phyloP scores from a whole-genome alignment of 1,140 invertebrate species.

The Pseudomyrmex pallidus region DNA sequence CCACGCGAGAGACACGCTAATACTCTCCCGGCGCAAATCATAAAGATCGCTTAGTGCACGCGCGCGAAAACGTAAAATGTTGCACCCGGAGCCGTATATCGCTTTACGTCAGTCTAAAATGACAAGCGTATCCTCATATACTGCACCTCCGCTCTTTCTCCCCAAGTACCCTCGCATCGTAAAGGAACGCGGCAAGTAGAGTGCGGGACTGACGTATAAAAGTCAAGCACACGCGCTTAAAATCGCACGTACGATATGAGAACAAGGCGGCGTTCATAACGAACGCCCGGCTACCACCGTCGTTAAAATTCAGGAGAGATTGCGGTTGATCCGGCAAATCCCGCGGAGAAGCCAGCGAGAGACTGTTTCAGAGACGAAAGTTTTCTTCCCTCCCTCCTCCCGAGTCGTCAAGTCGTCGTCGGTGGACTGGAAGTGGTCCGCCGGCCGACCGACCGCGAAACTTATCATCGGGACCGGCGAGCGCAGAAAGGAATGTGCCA shows the following conservation, averaged over 20 bases:
- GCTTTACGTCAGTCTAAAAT: conserved; percentile 21
- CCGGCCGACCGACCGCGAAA: background rate
- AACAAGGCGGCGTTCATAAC: background rate
- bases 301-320: conserved; percentile 57
- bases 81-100: background rate
- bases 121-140: conserved; percentile 4
- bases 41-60: conserved; percentile 23
- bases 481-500: conserved; percentile 30
- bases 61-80: conserved; percentile 19
- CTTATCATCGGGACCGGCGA: conserved; percentile 17
- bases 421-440: background rate
- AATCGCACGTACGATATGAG: background rate
- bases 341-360: conserved; percentile 31
- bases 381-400: background rate
- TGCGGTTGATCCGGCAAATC: conserved; percentile 51
- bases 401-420: background rate
- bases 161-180: background rate
- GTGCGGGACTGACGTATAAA: conserved; percentile 16
- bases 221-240: conserved; percentile 15
- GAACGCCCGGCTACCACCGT: background rate
- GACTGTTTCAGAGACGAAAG: conserved; percentile 42
- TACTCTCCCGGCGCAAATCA: conserved; percentile 29
- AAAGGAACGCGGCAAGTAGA: conserved; percentile 22
- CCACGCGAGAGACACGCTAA: conserved; percentile 20
- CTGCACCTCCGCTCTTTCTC: background rate